Evolutionary conservation across 2,113 vertebrate species (phyloP).

Genomic region (Cnemophilus loriae): DNA sequence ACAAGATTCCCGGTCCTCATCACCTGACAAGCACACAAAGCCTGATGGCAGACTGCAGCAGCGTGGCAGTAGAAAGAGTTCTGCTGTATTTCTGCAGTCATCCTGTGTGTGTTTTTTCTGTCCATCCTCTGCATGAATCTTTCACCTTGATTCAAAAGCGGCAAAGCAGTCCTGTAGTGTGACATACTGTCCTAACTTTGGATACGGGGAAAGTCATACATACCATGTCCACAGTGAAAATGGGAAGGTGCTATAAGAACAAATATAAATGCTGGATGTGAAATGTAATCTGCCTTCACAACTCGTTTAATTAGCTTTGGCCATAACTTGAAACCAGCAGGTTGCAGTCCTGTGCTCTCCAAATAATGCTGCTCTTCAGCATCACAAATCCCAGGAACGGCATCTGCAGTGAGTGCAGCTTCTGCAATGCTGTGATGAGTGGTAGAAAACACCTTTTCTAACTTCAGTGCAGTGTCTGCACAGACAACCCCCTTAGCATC

Average conservation of each 20-base stretch:
- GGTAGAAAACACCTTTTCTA: accelerated
- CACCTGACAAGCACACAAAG: accelerated
- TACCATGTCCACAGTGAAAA: background rate
- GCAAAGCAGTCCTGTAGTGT: background rate
- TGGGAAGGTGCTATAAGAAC: background rate
- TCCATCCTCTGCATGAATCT: background rate
- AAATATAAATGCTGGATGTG: accelerated
- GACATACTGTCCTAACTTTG: background rate
- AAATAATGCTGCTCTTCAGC: background rate
- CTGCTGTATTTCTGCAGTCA: background rate
- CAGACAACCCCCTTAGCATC: accelerated
- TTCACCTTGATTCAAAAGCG: background rate
- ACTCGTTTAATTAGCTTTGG: background rate
- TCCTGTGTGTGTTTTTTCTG: background rate
- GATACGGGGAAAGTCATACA: accelerated
- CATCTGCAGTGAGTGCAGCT: background rate
- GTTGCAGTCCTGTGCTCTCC: background rate
- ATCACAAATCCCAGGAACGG: too few relatives aligned
- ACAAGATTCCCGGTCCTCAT: background rate
- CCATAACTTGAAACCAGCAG: background rate
- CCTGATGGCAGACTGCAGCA: background rate
- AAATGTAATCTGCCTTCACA: background rate
- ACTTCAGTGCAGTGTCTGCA: accelerated
- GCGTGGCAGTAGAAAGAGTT: too few relatives aligned
- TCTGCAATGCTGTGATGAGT: background rate